Base-by-base conservation (phyloP, 2,797 vertebrate species). In the Orientallactaga sibirica region DNA sequence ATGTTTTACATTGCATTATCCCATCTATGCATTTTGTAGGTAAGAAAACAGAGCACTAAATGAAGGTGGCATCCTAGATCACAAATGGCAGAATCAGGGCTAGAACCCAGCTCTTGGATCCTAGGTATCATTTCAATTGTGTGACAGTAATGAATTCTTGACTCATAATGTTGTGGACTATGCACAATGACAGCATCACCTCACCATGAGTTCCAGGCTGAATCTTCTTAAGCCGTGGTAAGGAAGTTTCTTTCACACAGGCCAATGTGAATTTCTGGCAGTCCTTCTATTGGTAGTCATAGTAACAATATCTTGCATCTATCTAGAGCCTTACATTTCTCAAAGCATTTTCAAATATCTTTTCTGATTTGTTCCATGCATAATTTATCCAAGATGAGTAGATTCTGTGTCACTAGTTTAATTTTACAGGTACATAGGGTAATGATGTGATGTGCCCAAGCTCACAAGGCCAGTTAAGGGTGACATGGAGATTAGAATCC, bases 271-370 rank as follows among this genome's bases (percentile, higher is more conserved):
- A 22, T 66, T 71, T 77, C 73, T 92, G 37, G 62, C 19, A 52
- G 29, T 43, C 27, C 37, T 66, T 18, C 37, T 66, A 43, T 37
- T 29, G 37, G 79, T 62, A 64, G 61, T 43, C 61, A 43, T 22
- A 79, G 18, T 67, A 92, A 83, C 0, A 78, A 66, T 71, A 68
- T 73, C 52, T 37, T 81, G 25, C 29, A 43, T 64, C 24, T 73
- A 64, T 19, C 24, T 43, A 93, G 55, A 73, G 58, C 2, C 27
- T 67, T 37, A 68, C 74, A 85, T 24, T 62, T 95, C 55, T 71
- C 75, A 88, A 91, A 70, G 75, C 20, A 76, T 87, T 83, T 88
- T 41, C 24, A 90, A 41, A 15, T 37, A 33, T 55, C 22, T 89
- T 87, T 92, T 77, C 33, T 87, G 61, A 33, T 68, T 94, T 75